Evolutionary conservation across 2,113 vertebrate species (phyloP).

Genomic region (Myxocyprinus asiaticus): DNA sequence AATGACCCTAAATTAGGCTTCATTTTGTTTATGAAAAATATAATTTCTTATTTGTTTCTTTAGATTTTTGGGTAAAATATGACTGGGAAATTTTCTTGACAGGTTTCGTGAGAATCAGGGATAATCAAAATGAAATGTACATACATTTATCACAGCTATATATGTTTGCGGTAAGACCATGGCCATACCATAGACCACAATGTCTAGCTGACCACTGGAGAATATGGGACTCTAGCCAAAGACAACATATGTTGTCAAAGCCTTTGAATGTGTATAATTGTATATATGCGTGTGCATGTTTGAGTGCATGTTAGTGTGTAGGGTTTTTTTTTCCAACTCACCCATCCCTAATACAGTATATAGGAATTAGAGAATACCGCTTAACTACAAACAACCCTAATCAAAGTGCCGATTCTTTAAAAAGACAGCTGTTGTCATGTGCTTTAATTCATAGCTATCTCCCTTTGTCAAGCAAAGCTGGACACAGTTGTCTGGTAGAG

Average conservation of each 20-base stretch:
- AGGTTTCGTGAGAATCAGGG: no score
- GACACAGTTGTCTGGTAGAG: conserved; percentile 67
- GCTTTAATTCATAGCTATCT: conserved; percentile 75
- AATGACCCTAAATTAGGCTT: no score
- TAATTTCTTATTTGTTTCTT: no score
- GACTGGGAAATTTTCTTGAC: no score
- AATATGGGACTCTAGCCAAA: conserved; percentile 68
- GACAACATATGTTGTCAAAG: conserved; percentile 67
- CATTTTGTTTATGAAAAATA: no score
- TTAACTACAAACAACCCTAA: conserved; percentile 70
- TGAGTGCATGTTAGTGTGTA: conserved; percentile 53
- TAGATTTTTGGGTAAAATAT: no score
- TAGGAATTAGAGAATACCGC: conserved; percentile 74
- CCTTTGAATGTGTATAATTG: conserved; percentile 53
- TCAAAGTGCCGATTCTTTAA: conserved; percentile 83
- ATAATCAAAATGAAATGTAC: no score
- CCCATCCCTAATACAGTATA: conserved; percentile 72
- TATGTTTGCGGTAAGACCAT: conserved; percentile 55
- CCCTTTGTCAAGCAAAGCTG: conserved; percentile 61
- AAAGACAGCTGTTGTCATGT: conserved; percentile 82
- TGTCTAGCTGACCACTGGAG: conserved; percentile 57
- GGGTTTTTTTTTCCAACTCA: conserved; percentile 61
- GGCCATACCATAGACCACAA: conserved; percentile 53
- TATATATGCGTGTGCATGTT: conserved; percentile 53
- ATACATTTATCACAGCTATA: no score